phyloP scores from a whole-genome alignment of 2,888 invertebrate species.

The Eulithis prunata region DNA sequence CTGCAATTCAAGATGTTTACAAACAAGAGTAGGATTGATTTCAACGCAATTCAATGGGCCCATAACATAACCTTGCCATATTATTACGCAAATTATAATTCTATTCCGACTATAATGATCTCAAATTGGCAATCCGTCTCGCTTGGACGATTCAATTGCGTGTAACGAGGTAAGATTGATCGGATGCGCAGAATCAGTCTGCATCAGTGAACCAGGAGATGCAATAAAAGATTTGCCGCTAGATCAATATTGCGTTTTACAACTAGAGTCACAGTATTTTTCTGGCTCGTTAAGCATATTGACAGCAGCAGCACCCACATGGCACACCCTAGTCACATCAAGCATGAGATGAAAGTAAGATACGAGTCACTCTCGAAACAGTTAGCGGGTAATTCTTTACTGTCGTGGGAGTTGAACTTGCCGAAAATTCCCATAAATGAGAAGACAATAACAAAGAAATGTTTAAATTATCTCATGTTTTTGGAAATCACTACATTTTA shows the following conservation, averaged over 20 bases:
- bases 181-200: constrained; percentile 58
- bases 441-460: constrained; percentile 45
- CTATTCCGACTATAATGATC: constrained; percentile 61
- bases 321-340: constrained; percentile 19
- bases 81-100: constrained; percentile 51
- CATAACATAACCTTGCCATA: constrained; percentile 48
- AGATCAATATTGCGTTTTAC: constrained; percentile 56
- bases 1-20: constrained; percentile 42
- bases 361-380: constrained; percentile 30
- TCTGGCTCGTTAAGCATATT: constrained; percentile 49
- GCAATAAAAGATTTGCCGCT: constrained; percentile 66
- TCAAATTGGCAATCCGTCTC: constrained; percentile 68
- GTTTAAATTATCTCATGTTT: constrained; percentile 43
- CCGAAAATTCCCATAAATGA: constrained; percentile 40
- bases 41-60: constrained; percentile 39
- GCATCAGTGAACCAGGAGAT: constrained; percentile 48
- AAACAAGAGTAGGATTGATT: constrained; percentile 43
- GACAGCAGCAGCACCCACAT: constrained; percentile 7
- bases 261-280: constrained; percentile 51
- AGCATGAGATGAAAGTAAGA: constrained; percentile 48
- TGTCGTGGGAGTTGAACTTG: constrained; percentile 51
- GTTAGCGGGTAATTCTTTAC: constrained; percentile 37
- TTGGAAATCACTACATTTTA: constrained; percentile 48
- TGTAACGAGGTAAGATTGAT: constrained; percentile 62
- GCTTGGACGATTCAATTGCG: constrained; percentile 62